These are phyloP conservation scores for Microplitis deprimator DNA, from an alignment of 2,888 invertebrate species.

Conservation along the genomic window DNA sequence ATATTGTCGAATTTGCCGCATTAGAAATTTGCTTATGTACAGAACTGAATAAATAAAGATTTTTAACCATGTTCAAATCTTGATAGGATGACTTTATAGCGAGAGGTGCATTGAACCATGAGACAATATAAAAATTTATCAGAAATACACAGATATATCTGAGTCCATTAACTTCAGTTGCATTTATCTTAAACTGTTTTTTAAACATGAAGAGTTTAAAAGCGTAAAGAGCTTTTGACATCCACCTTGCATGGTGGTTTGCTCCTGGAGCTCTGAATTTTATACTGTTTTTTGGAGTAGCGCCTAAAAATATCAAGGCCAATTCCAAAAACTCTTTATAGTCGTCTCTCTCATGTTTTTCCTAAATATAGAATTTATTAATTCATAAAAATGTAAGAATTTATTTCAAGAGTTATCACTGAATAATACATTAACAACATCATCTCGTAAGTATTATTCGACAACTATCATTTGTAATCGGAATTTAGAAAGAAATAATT, in stretches of 20 bases:
- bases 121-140: slow-evolving; percentile 3
- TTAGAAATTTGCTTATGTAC: background rate
- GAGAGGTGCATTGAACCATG: background rate
- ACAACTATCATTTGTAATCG: too few species aligned
- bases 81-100: background rate
- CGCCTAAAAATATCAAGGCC: slow-evolving; percentile 44
- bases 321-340: slow-evolving; percentile 40
- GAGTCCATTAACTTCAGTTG: background rate
- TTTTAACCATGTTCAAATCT: background rate
- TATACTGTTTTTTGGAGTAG: slow-evolving; percentile 30
- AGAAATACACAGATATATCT: slow-evolving; percentile 8
- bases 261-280: slow-evolving; percentile 43
- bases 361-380: too few species aligned
- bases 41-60: background rate
- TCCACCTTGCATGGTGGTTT: slow-evolving; percentile 48
- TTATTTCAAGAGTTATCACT: too few species aligned
- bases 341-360: slow-evolving; percentile 17
- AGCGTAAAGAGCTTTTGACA: slow-evolving; percentile 39
- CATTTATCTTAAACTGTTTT: slow-evolving; percentile 2
- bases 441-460: too few species aligned
- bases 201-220: slow-evolving; percentile 41
- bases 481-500: too few species aligned
- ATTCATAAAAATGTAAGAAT: too few species aligned
- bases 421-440: too few species aligned
- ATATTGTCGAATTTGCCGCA: background rate